A percentile compares a stretch with the other conserved stretches of the same genome.
These are phyloP conservation scores for Nesogale talazaci DNA, from an alignment of 2,113 vertebrate genomes.

Conservation along the genomic window DNA sequence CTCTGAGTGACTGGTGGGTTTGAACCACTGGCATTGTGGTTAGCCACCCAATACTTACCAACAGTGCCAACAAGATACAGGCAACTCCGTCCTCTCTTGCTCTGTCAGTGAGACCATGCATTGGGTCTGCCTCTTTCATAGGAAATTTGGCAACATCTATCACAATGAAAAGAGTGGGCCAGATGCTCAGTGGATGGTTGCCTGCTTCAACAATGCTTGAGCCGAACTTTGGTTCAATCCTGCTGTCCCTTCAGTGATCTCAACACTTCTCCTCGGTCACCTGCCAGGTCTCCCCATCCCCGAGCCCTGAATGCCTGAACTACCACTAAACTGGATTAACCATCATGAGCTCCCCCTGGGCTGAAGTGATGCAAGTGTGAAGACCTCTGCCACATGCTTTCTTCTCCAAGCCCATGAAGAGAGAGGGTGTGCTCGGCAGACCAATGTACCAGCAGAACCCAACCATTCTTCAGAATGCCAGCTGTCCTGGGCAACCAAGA, in stretches of 20 bases:
- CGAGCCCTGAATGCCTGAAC: neutral
- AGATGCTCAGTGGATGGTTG: neutral
- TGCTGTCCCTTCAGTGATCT: neutral
- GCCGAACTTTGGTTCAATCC: neutral
- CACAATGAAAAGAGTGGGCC: neutral
- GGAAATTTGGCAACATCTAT: neutral
- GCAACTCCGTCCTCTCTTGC: neutral
- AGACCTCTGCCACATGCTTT: neutral
- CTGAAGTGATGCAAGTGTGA: neutral
- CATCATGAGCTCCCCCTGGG: too few species aligned
- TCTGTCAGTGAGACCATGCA: neutral
- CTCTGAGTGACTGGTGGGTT: neutral
- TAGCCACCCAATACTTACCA: neutral
- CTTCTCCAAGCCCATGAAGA: neutral
- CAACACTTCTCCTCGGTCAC: neutral
- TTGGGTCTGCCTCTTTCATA: neutral
- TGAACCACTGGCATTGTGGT: neutral
- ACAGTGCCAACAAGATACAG: neutral
- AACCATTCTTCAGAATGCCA: neutral
- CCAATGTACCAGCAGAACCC: neutral
- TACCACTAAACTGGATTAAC: neutral
- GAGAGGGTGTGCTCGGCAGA: neutral
- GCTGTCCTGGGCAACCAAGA: rapidly evolving
- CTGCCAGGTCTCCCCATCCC: neutral
- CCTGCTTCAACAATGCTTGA: neutral